phyloP scores from a whole-genome alignment of 2,113 vertebrate genomes.

The Callionymus lyra region DNA sequence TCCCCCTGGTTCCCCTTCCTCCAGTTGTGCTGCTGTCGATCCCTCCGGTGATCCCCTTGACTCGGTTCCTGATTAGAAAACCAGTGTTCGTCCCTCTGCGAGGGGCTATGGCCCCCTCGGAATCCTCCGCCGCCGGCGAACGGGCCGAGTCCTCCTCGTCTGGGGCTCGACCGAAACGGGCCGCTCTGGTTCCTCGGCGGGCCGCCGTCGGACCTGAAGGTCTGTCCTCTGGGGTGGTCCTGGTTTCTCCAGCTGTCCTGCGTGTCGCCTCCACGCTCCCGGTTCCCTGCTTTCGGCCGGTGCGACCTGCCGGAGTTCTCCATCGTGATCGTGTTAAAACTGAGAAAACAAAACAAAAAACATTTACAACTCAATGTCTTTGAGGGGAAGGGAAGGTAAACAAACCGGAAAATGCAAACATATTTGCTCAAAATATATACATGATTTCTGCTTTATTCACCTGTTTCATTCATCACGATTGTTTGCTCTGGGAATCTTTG shows the following conservation, averaged over 20 bases:
- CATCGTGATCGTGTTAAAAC: constrained; percentile 65
- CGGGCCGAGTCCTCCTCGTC: constrained; percentile 56
- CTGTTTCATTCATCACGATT: no score
- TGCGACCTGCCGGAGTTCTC: constrained; percentile 72
- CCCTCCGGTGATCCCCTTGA: constrained; percentile 72
- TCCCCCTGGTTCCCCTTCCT: constrained; percentile 64
- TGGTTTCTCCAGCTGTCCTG: constrained; percentile 65
- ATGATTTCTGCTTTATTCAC: no score
- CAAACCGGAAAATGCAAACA: no score
- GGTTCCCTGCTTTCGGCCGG: constrained; percentile 60
- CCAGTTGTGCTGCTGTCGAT: constrained; percentile 44
- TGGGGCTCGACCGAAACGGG: constrained; percentile 65
- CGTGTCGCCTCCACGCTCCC: constrained; percentile 65
- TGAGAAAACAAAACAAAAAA: constrained; percentile 7
- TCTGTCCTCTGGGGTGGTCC: constrained; percentile 61
- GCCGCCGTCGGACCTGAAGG: constrained; percentile 64
- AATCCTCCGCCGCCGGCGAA: constrained; percentile 64
- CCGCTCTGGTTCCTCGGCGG: constrained; percentile 48
- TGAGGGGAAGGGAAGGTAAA: no score
- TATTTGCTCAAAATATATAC: no score
- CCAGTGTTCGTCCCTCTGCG: constrained; percentile 72
- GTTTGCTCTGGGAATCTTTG: no score
- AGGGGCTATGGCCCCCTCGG: constrained; percentile 65
- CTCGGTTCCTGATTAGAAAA: constrained; percentile 59
- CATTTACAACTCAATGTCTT: no score